Evolutionary conservation across 2,113 vertebrate species (phyloP), one percentile per base, ranked within the genome.

Genomic region (Dasypus novemcinctus): DNA sequence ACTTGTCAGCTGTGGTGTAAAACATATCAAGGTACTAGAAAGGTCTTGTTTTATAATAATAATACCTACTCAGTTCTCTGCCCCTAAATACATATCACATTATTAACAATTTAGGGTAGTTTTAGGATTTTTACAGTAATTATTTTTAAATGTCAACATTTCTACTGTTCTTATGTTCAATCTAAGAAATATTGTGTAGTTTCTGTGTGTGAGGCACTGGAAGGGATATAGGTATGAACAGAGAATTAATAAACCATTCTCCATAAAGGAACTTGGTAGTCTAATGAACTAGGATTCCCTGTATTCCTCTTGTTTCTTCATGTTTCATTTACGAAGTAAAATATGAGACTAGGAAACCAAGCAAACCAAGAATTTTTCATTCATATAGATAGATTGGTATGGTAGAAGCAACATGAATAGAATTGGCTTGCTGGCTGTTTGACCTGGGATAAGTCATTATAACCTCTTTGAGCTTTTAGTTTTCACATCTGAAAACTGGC

Each of bases 1-100:
- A 97, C 99, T 99, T 1, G 99, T 99, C 95, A 99, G 99, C 98
- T 99, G 99, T 97, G 99, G 99, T 0, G 99, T 99, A 97, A 99
- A 99, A 98, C 99, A 99, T 97, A 99, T 99, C 97, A 99, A 99
- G 99, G 99, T 99, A 99, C 97, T 95, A 81, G 85, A 91, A 91
- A 27, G 52, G 27, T 96, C 66, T 96, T 97, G 25, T 89, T 96
- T 84, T 87, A 25, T 93, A 87, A 59, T 41, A 71, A 36, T 89
- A 21, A 49, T 66, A 20, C 72, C 76, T 75, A 31, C 13, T 85
- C 88, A 52, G 38, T 61, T 92, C 41, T 86, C 31, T 95, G 69
- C 80, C 46, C 2, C 41, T 84, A 79, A 88, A 13, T 87, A 38
- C 21, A 25, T 25, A 72, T 78, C 31, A 57, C 23, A 87, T 38